Evolutionary conservation across 2,113 vertebrate genomes (phyloP).

Genomic region (Laticauda colubrina): DNA sequence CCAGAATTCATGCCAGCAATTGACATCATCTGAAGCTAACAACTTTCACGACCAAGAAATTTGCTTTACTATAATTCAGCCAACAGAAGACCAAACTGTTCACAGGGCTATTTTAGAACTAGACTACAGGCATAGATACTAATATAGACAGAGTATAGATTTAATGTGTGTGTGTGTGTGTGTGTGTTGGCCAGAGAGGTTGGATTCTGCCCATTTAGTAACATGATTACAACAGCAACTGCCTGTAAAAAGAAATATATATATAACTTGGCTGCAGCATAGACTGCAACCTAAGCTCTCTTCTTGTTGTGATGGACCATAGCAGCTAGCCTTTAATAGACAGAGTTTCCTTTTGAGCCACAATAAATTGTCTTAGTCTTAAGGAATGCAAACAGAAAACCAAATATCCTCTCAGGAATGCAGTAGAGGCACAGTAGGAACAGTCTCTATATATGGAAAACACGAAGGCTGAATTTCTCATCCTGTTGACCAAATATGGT

Average conservation of each 20-base stretch:
- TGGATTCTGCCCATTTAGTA: not conserved
- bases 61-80: not conserved
- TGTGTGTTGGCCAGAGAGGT: not conserved
- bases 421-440: constrained; percentile 6
- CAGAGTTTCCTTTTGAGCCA: constrained; percentile 5
- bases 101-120: not conserved
- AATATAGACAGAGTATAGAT: not conserved
- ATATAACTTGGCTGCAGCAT: not conserved
- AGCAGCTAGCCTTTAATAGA: constrained; percentile 26
- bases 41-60: not conserved
- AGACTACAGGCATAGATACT: not conserved
- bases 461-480: not conserved
- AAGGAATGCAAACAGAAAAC: constrained; percentile 61
- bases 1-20: not conserved
- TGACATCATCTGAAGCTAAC: not conserved
- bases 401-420: not conserved
- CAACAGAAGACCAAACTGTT: not conserved
- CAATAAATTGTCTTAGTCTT: constrained; percentile 32
- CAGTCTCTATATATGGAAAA: not conserved
- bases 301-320: not conserved
- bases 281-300: not conserved
- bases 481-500: constrained; percentile 58
- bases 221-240: not conserved
- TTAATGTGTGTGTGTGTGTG: not conserved
- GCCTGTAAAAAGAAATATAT: not conserved